Evolutionary conservation across 2,888 invertebrate species (phyloP).

Genomic region (Nebria brevicollis): DNA sequence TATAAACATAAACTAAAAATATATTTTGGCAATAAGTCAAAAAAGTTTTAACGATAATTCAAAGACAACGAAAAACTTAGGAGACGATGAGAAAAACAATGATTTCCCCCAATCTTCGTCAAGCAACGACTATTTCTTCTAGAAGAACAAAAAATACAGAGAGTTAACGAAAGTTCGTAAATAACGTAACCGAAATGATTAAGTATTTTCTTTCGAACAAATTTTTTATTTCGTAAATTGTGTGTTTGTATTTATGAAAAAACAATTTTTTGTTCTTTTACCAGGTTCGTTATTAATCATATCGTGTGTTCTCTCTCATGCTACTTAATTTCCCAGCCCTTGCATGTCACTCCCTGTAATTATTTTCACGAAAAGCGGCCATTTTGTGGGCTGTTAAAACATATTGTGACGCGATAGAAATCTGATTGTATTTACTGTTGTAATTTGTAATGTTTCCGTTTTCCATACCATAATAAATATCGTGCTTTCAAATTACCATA

Average conservation of each 20-base stretch:
- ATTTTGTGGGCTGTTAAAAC: constrained; percentile 42
- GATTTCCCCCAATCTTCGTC: constrained; percentile 30
- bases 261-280: constrained; percentile 5
- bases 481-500: neutral
- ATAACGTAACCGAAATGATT: constrained; percentile 23
- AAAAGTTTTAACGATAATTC: constrained; percentile 36
- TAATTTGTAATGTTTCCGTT: constrained; percentile 43
- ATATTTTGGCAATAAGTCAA: constrained; percentile 45
- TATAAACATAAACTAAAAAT: constrained; percentile 3
- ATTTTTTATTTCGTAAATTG: constrained; percentile 6
- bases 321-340: constrained; percentile 28
- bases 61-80: constrained; percentile 24
- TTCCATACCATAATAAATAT: neutral
- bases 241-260: constrained; percentile 3
- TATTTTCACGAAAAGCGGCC: constrained; percentile 45
- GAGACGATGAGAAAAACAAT: constrained; percentile 40
- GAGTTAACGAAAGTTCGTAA: constrained; percentile 44
- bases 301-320: constrained; percentile 17
- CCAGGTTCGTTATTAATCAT: constrained; percentile 41
- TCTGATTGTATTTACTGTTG: constrained; percentile 43
- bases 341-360: constrained; percentile 46
- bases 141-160: constrained; percentile 7
- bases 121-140: neutral
- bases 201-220: constrained; percentile 8
- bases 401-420: constrained; percentile 45